These are phyloP conservation scores for Dasyurus viverrinus DNA, from an alignment of 2,113 vertebrate genomes.

Conservation along the genomic window DNA sequence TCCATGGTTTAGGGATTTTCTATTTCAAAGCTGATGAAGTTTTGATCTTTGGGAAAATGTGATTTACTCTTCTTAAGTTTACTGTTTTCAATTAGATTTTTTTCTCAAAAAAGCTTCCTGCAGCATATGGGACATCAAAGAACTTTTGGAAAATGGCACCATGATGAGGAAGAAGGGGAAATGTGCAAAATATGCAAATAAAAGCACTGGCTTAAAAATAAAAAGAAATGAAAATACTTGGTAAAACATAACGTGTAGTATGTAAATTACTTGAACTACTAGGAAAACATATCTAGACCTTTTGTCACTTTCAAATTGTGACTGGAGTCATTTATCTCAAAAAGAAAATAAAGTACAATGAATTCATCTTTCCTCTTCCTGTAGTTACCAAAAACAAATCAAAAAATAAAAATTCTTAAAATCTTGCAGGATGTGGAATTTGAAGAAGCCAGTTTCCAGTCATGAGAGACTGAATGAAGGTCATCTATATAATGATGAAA, in stretches of 20 bases:
- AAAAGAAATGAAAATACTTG: neutral
- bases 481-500: neutral
- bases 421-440: neutral
- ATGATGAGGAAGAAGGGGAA: neutral
- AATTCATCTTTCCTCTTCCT: neutral
- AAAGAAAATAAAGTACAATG: neutral
- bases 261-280: neutral
- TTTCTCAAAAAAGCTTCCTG: neutral
- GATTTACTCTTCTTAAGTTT: neutral
- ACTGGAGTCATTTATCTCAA: neutral
- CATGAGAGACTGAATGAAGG: neutral
- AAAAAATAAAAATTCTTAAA: too few relatives aligned
- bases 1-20: neutral
- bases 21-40: neutral
- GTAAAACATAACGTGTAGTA: neutral
- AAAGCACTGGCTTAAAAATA: neutral
- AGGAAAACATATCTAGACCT: neutral
- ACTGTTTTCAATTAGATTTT: neutral
- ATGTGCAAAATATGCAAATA: neutral
- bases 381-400: neutral
- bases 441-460: neutral
- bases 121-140: neutral
- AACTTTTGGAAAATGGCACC: neutral
- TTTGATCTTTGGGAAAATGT: slow-evolving; percentile 2
- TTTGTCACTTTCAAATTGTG: neutral